These are phyloP conservation scores for Parnassius apollo DNA, from an alignment of 2,888 invertebrate genomes.

Conservation along the genomic window DNA sequence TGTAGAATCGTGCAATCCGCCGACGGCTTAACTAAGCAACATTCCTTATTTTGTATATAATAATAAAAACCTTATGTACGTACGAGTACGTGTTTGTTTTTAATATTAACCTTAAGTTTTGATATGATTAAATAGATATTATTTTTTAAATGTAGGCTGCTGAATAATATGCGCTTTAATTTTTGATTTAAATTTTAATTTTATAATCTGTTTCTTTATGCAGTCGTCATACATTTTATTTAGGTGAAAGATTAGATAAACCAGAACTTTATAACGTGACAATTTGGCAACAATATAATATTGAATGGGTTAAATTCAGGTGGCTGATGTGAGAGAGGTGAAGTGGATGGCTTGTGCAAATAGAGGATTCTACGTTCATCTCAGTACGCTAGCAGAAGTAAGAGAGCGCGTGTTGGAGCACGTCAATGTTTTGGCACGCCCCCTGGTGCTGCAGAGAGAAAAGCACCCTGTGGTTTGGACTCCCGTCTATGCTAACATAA, in stretches of 20 bases:
- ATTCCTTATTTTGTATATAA: no score
- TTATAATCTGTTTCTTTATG: slow-evolving; percentile 22
- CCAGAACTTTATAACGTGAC: neutral
- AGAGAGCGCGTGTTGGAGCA: slow-evolving; percentile 98
- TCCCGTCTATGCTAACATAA: slow-evolving; percentile 96
- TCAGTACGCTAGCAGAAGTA: slow-evolving; percentile 98
- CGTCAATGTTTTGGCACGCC: slow-evolving; percentile 97
- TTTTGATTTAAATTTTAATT: slow-evolving; percentile 21
- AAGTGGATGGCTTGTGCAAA: slow-evolving; percentile 99
- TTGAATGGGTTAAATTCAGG: slow-evolving; percentile 56
- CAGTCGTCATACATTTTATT: slow-evolving; percentile 22
- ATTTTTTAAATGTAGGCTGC: slow-evolving; percentile 15
- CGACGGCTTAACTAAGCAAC: no score
- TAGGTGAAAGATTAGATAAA: neutral
- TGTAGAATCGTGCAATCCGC: no score
- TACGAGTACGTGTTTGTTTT: no score
- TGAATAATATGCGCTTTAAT: slow-evolving; percentile 24
- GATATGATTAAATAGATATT: neutral
- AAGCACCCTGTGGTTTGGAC: slow-evolving; percentile 98
- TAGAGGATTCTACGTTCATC: slow-evolving; percentile 96
- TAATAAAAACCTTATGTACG: no score
- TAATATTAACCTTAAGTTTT: no score
- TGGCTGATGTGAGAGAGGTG: slow-evolving; percentile 94
- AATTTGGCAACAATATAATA: slow-evolving; percentile 36
- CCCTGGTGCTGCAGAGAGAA: slow-evolving; percentile 92